phyloP scores from a whole-genome alignment of 2,888 invertebrate species.

The Ryuthela nishihirai region DNA sequence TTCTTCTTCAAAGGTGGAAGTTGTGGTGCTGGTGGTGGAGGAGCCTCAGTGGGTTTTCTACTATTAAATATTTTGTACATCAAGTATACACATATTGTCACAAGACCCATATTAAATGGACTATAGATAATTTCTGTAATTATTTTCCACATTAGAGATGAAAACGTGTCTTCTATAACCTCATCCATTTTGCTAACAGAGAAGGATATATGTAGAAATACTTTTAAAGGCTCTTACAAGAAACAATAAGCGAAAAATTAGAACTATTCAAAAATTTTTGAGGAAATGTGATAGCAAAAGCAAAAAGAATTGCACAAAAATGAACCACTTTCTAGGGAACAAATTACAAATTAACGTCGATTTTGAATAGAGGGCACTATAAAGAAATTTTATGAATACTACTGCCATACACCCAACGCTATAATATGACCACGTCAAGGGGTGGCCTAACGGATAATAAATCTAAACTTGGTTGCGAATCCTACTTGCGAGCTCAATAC shows the following conservation, averaged over 20 bases:
- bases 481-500: no score
- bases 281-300: slow-evolving; percentile 1
- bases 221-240: no score
- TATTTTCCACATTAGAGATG: slow-evolving; percentile 5
- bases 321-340: no score
- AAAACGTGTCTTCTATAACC: background rate
- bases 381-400: no score
- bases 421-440: no score
- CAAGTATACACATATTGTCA: slow-evolving; percentile 19
- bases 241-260: background rate
- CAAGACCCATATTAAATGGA: slow-evolving; percentile 30
- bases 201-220: no score
- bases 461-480: no score
- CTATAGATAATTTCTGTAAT: slow-evolving; percentile 25
- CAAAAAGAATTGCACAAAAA: no score
- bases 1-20: slow-evolving; percentile 59
- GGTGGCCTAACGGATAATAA: no score
- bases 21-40: slow-evolving; percentile 15
- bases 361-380: no score
- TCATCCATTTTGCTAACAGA: background rate
- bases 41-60: slow-evolving; percentile 1
- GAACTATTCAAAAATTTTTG: background rate
- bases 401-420: no score
- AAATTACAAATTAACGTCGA: no score
- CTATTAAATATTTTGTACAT: slow-evolving; percentile 28